Evolutionary conservation across 2,113 vertebrate species (phyloP).

Genomic region (Arvicanthis niloticus): DNA sequence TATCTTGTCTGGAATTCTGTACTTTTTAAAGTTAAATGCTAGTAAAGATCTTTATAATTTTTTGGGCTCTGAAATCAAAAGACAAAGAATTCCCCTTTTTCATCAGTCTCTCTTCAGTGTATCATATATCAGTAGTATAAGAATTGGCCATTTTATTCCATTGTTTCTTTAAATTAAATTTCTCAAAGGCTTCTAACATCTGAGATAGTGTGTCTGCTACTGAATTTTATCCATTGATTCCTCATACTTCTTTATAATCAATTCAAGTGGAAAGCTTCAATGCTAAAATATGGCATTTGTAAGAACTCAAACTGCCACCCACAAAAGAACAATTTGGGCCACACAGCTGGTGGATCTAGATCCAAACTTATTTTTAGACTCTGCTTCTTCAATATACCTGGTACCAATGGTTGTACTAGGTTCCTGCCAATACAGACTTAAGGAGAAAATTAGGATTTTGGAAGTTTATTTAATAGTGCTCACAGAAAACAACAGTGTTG

Average conservation of each 20-base stretch:
- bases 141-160: background rate
- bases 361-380: conserved; percentile 47
- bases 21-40: background rate
- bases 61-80: background rate
- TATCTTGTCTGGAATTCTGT: background rate
- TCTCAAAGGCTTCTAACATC: background rate
- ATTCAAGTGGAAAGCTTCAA: background rate
- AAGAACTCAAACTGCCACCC: conserved; percentile 28
- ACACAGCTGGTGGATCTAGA: conserved; percentile 33
- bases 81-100: background rate
- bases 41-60: background rate
- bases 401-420: background rate
- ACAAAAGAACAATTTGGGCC: conserved; percentile 19
- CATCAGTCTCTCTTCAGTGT: background rate
- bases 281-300: background rate
- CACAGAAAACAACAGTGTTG: background rate
- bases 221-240: conserved; percentile 57
- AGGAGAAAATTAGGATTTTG: conserved; percentile 19
- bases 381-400: conserved; percentile 13
- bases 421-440: background rate
- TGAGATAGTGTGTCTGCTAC: conserved; percentile 11
- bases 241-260: conserved; percentile 41
- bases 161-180: background rate
- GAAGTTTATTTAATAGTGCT: background rate
- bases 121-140: background rate